Evolutionary conservation across 2,113 vertebrate genomes (phyloP).

Genomic region (Acrocephalus kingi): DNA sequence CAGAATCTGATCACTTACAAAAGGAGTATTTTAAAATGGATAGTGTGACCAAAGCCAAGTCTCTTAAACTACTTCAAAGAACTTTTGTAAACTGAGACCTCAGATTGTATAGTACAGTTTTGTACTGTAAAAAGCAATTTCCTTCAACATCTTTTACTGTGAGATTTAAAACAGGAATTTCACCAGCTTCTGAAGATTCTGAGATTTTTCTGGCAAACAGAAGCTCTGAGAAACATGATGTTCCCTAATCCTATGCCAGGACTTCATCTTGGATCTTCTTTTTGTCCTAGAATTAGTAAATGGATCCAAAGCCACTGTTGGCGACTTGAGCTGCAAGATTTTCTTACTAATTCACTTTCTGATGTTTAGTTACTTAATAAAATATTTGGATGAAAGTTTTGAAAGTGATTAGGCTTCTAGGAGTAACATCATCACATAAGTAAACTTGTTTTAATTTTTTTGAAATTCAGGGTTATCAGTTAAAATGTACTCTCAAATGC

Average conservation of each 20-base stretch:
- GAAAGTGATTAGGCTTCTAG: not conserved
- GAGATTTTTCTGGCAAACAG: not conserved
- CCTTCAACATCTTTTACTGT: not conserved
- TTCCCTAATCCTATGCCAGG: not conserved
- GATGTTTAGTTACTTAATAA: not conserved
- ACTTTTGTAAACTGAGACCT: constrained; percentile 38
- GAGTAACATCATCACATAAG: not conserved
- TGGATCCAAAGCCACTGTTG: not conserved
- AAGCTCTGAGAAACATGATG: not conserved
- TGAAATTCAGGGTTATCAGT: not conserved
- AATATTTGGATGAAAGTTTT: not conserved
- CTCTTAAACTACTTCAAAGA: constrained; percentile 24
- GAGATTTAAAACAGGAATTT: not conserved
- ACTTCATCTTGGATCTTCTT: not conserved
- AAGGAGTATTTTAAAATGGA: constrained; percentile 13
- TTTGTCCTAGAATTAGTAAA: not conserved
- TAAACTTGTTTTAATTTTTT: not conserved
- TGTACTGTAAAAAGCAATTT: constrained; percentile 2
- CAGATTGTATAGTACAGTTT: not conserved
- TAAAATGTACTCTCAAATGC: not conserved
- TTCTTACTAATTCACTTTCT: not conserved
- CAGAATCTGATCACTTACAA: not conserved
- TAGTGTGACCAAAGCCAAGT: constrained; percentile 15
- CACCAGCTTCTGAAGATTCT: not conserved
- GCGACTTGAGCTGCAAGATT: not conserved